phyloP scores from a whole-genome alignment of 2,888 invertebrate genomes.

The Bombyx huttoni region DNA sequence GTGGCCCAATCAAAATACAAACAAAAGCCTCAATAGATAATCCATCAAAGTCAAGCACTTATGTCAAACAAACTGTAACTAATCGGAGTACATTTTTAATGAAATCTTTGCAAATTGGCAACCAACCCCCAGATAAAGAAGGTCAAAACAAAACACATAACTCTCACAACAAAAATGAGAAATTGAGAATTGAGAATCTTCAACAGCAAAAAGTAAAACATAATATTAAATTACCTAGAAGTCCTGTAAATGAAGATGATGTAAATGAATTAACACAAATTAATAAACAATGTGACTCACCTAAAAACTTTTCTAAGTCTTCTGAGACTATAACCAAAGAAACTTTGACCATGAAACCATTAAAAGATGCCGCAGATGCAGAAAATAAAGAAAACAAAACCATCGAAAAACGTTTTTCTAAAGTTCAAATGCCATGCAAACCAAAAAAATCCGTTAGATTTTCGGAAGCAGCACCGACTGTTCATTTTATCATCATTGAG shows the following conservation, averaged over 20 bases:
- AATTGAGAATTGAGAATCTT: background rate
- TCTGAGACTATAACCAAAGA: no score
- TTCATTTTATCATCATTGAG: conserved; percentile 45
- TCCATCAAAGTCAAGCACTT: conserved; percentile 23
- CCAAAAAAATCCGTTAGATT: conserved; percentile 44
- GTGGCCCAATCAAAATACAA: conserved; percentile 11
- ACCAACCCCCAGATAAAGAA: conserved; percentile 30
- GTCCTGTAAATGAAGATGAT: conserved; percentile 3
- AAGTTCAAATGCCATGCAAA: conserved; percentile 33
- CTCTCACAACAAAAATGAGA: conserved; percentile 4
- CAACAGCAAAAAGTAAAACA: no score
- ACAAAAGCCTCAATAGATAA: conserved; percentile 18
- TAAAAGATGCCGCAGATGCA: conserved; percentile 24
- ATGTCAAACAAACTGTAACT: conserved; percentile 60
- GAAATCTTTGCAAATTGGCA: conserved; percentile 27
- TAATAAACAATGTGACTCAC: background rate
- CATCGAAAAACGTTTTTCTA: conserved; percentile 40
- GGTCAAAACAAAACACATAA: conserved; percentile 10
- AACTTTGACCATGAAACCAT: conserved; percentile 19
- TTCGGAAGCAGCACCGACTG: conserved; percentile 27
- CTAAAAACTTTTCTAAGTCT: no score
- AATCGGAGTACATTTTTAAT: conserved; percentile 73
- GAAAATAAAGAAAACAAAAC: conserved; percentile 10
- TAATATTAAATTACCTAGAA: conserved; percentile 3
- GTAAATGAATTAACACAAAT: conserved; percentile 7